Evolutionary conservation across 2,888 invertebrate species (phyloP).

Genomic region (Eucriotettix oculatus): DNA sequence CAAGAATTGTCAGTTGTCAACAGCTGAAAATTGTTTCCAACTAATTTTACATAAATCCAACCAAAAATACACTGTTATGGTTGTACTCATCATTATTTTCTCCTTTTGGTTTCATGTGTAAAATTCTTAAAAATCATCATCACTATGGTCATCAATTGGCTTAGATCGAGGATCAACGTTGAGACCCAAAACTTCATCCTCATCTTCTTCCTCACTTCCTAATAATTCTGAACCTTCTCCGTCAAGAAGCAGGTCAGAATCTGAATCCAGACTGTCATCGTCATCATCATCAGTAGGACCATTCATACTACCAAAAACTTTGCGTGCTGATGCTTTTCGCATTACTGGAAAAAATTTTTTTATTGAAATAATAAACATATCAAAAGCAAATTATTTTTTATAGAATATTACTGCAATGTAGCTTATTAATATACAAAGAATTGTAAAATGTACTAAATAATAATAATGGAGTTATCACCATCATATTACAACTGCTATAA

Average conservation of each 20-base stretch:
- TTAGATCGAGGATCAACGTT: too few species aligned
- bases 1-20: too few species aligned
- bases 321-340: slow-evolving; percentile 4
- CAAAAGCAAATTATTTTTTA: neutral
- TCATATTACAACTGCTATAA: too few species aligned
- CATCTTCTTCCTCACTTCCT: slow-evolving; percentile 40
- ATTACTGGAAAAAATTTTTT: slow-evolving; percentile 5
- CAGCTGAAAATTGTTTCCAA: too few species aligned
- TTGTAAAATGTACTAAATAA: neutral
- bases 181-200: slow-evolving; percentile 25
- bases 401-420: neutral
- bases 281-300: slow-evolving; percentile 24
- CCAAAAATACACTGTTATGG: too few species aligned
- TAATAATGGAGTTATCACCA: too few species aligned
- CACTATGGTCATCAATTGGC: too few species aligned
- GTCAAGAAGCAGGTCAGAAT: slow-evolving; percentile 36
- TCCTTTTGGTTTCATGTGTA: too few species aligned
- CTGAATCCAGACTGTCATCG: slow-evolving; percentile 24
- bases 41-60: too few species aligned
- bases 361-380: neutral
- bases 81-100: too few species aligned
- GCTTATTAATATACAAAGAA: neutral
- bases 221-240: slow-evolving; percentile 40
- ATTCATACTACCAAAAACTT: slow-evolving; percentile 39
- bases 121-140: too few species aligned